These are phyloP conservation scores for Chiroxiphia lanceolata DNA, from an alignment of 2,797 vertebrate genomes.

Conservation along the genomic window DNA sequence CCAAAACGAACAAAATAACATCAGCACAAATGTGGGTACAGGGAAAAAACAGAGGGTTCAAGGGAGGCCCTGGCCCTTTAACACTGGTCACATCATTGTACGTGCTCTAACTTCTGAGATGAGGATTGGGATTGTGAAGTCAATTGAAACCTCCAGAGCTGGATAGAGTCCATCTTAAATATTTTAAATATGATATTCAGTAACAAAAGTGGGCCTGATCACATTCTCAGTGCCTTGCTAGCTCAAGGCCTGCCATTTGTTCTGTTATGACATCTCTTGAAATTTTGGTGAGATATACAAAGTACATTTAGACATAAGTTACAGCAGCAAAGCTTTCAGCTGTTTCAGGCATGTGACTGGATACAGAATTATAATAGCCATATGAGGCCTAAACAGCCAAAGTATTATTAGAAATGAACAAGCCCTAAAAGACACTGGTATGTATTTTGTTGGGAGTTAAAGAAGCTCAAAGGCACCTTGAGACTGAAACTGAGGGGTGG, in stretches of 20 bases:
- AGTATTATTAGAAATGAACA: background rate
- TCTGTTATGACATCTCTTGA: background rate
- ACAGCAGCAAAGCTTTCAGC: background rate
- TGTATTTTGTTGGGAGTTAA: background rate
- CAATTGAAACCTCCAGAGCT: background rate
- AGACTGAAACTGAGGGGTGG: background rate
- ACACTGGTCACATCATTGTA: background rate
- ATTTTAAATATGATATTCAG: background rate
- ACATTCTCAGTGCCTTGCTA: background rate
- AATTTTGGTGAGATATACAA: background rate
- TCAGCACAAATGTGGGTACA: background rate
- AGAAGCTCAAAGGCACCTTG: background rate
- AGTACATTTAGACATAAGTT: background rate
- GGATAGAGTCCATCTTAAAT: background rate
- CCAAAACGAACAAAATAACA: background rate
- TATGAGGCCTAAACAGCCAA: background rate
- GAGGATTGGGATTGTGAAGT: background rate
- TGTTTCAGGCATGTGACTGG: background rate
- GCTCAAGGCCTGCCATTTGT: background rate
- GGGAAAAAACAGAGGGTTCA: background rate
- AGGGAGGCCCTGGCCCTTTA: background rate
- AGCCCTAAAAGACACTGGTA: background rate
- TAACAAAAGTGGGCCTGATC: background rate
- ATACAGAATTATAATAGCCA: background rate
- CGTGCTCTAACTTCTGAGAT: accelerated